Base-by-base conservation (phyloP, 2,113 vertebrate species). In the Excalfactoria chinensis region DNA sequence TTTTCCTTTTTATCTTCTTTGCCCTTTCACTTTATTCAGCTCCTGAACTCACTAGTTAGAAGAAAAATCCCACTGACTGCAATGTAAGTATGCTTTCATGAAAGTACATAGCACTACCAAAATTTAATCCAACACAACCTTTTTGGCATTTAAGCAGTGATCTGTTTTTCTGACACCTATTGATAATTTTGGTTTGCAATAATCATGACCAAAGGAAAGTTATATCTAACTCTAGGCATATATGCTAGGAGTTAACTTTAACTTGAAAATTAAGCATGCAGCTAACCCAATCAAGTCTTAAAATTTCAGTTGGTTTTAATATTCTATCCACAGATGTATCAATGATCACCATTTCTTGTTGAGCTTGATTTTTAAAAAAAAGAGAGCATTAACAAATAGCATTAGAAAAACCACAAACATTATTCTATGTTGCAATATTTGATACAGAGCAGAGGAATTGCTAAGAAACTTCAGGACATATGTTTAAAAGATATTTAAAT, bases 1-100 rank as follows among this genome's bases (percentile, higher is more conserved):
- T 79, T 90, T 87, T 87, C 7, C 44, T 82, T 89, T 86, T 69
- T 9, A 41, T 79, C 89, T 68, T 37, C 40, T 79, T 92, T 43
- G 18, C 15, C 80, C 59, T 67, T 80, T n/a, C 46, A 70, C 30
- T 5, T 89, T 40, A 76, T 18, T 55, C 28, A 87, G 28, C 41
- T 89, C 13, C 44, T 63, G 32, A 51, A 84, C 22, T 3, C 37
- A 51, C 3, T 4, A 20, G 46, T 43, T 59, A 67, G 35, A 20
- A 68, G 71, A 88, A 90, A 89, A 95, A 82, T 72, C 22, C 9
- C 25, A 79, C 34, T 51, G 21, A 78, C 34, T 43, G 32, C 28
- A 73, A 30, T 13, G 75, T 1, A 1, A 62, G 13, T 23, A 67
- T 37, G 19, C 4, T 67, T 40, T 40, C 66, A 20, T 55, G 17